Base-by-base conservation (phyloP, 2,888 invertebrate species). In the Acrocyrtus sp. region DNA sequence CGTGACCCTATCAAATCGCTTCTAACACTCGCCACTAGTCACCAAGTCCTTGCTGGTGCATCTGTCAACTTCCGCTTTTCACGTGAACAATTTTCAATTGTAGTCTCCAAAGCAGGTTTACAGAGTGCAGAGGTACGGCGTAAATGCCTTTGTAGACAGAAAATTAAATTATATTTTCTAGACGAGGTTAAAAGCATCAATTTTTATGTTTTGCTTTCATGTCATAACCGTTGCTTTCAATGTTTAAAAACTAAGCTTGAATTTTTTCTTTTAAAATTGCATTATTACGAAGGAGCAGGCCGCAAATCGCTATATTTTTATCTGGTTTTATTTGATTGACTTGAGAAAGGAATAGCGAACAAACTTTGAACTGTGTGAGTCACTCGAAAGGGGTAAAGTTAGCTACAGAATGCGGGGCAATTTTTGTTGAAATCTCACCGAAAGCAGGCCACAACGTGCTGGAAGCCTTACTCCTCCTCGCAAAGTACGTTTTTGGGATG, bases 251-350 rank as follows among this genome's bases (percentile, higher is more conserved):
- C 27, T 27, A 51, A 65, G 15, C 24, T 26, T 8, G 2, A 39
- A 34, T 8, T 19, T 26, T 24, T 21, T 51, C n/a, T 61, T 24
- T 43, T 65, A 4, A 21, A 19, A 67, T 78, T 81, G 15, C 80
- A n/a, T n/a, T n/a, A n/a, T n/a, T n/a, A 88, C 87, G 88, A 88
- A 76, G 85, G 86, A 1, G 85, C 87, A 3, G 84, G 85, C 69
- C 85, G 86, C 76, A 84, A 84, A 65, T 88, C 60, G 88, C 89
- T 0, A 85, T 89, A 34, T 86, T 88, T 83, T 81, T 89, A n/a
- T 87, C 87, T 69, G 88, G 85, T 19, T 89, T n/a, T n/a, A 88
- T 82, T 89, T 89, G 82, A 85, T 85, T 4, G 89, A 89, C 82
- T 81, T 88, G 66, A 82, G 88, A 70, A 82, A 83, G n/a, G 84